phyloP scores from a whole-genome alignment of 2,888 invertebrate species.

The Watsonalla cultraria region DNA sequence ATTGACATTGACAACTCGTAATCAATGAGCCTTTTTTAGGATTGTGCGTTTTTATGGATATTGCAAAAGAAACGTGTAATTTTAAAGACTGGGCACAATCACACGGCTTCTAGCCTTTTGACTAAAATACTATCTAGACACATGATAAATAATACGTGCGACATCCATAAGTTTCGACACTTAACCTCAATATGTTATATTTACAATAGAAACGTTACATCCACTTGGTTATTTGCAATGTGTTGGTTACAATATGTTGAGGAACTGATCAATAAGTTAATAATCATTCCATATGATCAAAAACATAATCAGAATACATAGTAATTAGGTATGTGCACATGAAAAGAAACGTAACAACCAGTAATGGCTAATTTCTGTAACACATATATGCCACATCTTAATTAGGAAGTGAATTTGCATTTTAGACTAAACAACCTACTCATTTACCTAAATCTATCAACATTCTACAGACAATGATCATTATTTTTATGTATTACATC shows the following conservation, averaged over 20 bases:
- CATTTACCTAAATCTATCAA: constrained; percentile 13
- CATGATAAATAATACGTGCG: constrained; percentile 34
- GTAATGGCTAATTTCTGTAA: constrained; percentile 71
- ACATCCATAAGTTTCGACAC: constrained; percentile 57
- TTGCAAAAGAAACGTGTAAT: background rate
- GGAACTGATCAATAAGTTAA: constrained; percentile 7
- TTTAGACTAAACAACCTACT: constrained; percentile 12
- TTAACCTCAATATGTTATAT: constrained; percentile 70
- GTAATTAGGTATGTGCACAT: constrained; percentile 62
- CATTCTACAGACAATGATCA: constrained; percentile 25
- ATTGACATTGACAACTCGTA: constrained; percentile 56
- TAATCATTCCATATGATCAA: constrained; percentile 13
- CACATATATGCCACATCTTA: constrained; percentile 69
- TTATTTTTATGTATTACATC: constrained; percentile 42
- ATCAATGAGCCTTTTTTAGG: constrained; percentile 46
- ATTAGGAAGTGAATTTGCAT: constrained; percentile 35
- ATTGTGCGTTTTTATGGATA: background rate
- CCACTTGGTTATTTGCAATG: constrained; percentile 16
- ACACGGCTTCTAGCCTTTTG: background rate
- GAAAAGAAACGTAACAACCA: constrained; percentile 69
- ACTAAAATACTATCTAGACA: constrained; percentile 14
- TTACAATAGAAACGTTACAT: constrained; percentile 39
- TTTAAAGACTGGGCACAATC: too few species aligned
- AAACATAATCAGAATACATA: constrained; percentile 26
- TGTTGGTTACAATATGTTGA: constrained; percentile 5